phyloP scores from a whole-genome alignment of 2,797 vertebrate species.

The Alauda arvensis region DNA sequence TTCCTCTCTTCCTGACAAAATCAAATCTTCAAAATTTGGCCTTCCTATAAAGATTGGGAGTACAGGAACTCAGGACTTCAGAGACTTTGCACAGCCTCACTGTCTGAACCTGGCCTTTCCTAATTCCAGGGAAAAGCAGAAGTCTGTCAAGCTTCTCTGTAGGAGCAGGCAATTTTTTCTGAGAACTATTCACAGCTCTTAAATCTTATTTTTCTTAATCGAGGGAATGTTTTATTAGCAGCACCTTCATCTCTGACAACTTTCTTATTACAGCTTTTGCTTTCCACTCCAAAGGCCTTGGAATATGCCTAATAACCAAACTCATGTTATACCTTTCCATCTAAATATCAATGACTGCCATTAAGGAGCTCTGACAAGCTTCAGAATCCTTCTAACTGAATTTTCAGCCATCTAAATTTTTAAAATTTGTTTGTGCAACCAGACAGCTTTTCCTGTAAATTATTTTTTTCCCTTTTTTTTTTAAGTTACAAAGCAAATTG shows the following conservation, averaged over 20 bases:
- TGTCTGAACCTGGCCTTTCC: background rate
- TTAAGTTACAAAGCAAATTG: background rate
- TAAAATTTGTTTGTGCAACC: background rate
- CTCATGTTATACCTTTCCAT: conserved; percentile 21
- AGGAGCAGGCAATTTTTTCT: background rate
- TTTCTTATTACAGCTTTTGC: background rate
- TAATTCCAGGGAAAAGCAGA: background rate
- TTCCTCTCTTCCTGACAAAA: background rate
- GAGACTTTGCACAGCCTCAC: background rate
- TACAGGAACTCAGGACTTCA: background rate
- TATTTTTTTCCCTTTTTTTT: background rate
- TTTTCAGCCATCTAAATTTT: background rate
- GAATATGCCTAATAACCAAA: conserved; percentile 1
- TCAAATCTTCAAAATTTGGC: background rate
- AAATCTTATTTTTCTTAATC: conserved; percentile 27
- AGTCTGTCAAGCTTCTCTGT: background rate
- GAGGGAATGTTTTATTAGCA: background rate
- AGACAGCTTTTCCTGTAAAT: background rate
- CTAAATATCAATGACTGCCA: conserved; percentile 1
- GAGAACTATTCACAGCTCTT: background rate
- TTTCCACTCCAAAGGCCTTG: background rate
- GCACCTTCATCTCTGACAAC: conserved; percentile 23
- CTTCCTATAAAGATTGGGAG: background rate
- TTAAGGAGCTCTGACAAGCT: conserved; percentile 4
- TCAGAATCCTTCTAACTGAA: background rate